phyloP scores from a whole-genome alignment of 92 coral and sea anemone genomes.

The Paragorgia papillata region DNA sequence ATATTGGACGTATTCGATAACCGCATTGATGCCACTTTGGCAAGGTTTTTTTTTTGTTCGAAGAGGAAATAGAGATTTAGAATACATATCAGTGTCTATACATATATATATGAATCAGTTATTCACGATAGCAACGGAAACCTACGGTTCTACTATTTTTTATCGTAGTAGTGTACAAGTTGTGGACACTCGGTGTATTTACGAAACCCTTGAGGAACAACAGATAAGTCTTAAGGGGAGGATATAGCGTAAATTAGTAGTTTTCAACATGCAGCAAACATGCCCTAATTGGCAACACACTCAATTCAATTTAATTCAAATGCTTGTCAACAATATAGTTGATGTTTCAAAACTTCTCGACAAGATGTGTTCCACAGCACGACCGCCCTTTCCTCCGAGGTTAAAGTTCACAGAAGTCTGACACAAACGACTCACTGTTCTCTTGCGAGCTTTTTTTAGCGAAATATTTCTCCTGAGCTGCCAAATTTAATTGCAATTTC shows the following conservation, averaged over 20 bases:
- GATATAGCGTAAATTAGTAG: not conserved
- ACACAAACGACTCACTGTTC: slow-evolving; percentile 22
- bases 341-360: not conserved
- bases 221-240: not conserved
- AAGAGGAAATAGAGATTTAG: too few species aligned
- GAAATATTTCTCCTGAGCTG: slow-evolving; percentile 7
- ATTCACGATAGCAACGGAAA: too few species aligned
- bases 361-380: not conserved
- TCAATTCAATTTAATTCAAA: not conserved
- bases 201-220: not conserved
- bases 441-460: not conserved
- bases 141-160: too few species aligned
- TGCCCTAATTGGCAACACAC: not conserved
- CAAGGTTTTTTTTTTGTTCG: too few species aligned
- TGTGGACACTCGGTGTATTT: not conserved
- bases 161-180: too few species aligned
- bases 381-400: not conserved
- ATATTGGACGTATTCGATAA: too few species aligned
- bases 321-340: not conserved
- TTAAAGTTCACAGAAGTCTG: slow-evolving; percentile 19
- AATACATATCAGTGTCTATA: not conserved
- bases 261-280: not conserved
- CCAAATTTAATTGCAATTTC: slow-evolving; percentile 13
- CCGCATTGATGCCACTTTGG: too few species aligned
- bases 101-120: too few species aligned